Conservation (phyloP, 2,888 invertebrate genomes). For the Aporophyla lueneburgensis region DNA sequence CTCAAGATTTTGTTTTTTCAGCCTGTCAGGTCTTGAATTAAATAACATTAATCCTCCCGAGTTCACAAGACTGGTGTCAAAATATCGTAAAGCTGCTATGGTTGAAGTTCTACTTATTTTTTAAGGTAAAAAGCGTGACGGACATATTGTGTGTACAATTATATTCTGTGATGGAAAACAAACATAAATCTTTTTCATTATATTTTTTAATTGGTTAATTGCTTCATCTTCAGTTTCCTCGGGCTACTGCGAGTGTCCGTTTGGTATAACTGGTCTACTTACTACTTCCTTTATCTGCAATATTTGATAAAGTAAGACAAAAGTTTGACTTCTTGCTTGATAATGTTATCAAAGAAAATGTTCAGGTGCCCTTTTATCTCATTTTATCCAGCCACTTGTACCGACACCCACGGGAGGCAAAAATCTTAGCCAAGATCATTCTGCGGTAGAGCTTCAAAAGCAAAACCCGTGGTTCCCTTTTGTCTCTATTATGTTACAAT, state of each 20-base stretch:
- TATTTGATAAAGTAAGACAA: constrained; percentile 2
- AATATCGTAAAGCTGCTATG: constrained; percentile 27
- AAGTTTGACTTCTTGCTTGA: not conserved
- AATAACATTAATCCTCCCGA: constrained; percentile 12
- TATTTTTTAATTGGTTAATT: constrained; percentile 52
- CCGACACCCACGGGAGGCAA: not conserved
- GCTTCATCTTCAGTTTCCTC: constrained; percentile 42
- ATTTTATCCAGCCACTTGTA: not conserved
- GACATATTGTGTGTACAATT: constrained; percentile 40
- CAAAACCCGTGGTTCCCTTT: constrained; percentile 9
- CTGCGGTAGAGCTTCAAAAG: constrained; percentile 11
- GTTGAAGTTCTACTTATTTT: constrained; percentile 50
- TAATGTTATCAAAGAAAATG: not conserved
- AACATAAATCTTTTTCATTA: constrained; percentile 36
- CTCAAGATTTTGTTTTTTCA: not conserved
- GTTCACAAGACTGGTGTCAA: constrained; percentile 20
- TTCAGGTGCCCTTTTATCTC: constrained; percentile 1
- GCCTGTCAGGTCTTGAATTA: constrained; percentile 20
- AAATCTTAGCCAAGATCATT: not conserved
- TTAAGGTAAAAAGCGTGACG: constrained; percentile 55
- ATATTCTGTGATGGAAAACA: constrained; percentile 48
- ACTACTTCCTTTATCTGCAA: constrained; percentile 20
- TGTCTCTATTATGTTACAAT: constrained; percentile 39
- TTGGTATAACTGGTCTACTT: constrained; percentile 17
- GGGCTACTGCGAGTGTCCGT: constrained; percentile 1